Conservation (phyloP, 2,888 invertebrate species). For the Psylliodes chrysocephalus region DNA sequence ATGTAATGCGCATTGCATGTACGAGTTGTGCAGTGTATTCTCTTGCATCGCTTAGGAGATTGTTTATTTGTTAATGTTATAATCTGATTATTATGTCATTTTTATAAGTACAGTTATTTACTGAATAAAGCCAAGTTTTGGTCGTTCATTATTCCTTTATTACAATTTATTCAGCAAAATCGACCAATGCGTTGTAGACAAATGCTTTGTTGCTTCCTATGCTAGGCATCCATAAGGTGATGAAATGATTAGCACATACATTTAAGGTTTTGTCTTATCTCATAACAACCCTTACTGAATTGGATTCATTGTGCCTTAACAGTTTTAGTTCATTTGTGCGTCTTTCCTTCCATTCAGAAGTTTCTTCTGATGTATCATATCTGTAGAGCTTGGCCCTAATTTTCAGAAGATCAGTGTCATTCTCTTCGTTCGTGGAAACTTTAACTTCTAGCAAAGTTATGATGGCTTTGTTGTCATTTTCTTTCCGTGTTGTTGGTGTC, state of each 20-base stretch:
- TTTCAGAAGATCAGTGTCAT: conserved; percentile 80
- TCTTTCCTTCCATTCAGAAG: conserved; percentile 86
- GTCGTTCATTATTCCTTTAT: too few relatives aligned
- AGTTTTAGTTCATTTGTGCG: conserved; percentile 88
- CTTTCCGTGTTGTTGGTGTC: conserved; percentile 35
- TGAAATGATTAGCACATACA: conserved; percentile 88
- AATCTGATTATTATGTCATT: too few relatives aligned
- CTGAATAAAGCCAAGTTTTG: too few relatives aligned
- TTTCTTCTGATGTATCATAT: conserved; percentile 72
- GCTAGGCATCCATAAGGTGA: conserved; percentile 83
- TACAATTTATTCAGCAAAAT: conserved; percentile 89
- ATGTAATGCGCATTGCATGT: too few relatives aligned
- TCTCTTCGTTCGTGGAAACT: conserved; percentile 79
- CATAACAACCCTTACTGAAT: conserved; percentile 81
- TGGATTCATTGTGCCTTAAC: conserved; percentile 74
- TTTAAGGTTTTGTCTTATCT: conserved; percentile 85
- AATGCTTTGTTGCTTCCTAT: conserved; percentile 84
- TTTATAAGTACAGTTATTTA: too few relatives aligned
- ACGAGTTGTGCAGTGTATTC: too few relatives aligned
- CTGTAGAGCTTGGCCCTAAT: conserved; percentile 84
- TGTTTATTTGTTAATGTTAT: too few relatives aligned
- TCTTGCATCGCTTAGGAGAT: too few relatives aligned
- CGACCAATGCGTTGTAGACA: conserved; percentile 84
- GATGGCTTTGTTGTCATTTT: conserved; percentile 62
- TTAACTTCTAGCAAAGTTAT: conserved; percentile 79